Percentiles rank a stretch among this genome's conserved stretches.
These are phyloP conservation scores for Charadrius vociferus DNA, from an alignment of 2,113 vertebrate genomes.

Conservation along the genomic window DNA sequence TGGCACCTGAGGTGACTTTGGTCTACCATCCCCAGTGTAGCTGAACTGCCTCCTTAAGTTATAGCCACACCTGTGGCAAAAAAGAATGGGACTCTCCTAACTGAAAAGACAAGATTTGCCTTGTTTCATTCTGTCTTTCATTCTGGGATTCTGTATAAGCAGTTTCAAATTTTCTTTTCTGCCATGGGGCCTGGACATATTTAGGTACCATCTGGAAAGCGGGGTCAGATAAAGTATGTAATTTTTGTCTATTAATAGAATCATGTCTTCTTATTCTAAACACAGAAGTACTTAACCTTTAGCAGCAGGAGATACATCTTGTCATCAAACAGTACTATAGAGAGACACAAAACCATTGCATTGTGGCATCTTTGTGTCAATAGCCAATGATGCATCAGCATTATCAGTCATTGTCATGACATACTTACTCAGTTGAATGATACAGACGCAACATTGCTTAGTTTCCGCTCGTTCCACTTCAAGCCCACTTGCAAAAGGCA, in stretches of 20 bases:
- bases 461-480: neutral
- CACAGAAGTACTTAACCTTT: neutral
- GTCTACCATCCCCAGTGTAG: neutral
- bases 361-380: neutral
- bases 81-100: neutral
- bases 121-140: neutral
- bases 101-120: neutral
- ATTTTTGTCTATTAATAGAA: neutral
- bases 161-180: neutral
- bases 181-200: neutral
- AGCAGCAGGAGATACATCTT: neutral
- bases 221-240: neutral
- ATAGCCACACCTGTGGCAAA: neutral
- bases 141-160: neutral
- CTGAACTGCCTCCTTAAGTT: neutral
- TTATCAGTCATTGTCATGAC: neutral
- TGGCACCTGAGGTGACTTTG: neutral
- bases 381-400: neutral
- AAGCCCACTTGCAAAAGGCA: neutral
- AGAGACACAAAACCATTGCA: neutral
- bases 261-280: neutral
- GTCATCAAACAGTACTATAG: neutral
- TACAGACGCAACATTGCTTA: neutral
- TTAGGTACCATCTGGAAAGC: neutral
- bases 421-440: neutral